Conservation (phyloP, 2,113 vertebrate genomes). For the Spilogale gracilis region DNA sequence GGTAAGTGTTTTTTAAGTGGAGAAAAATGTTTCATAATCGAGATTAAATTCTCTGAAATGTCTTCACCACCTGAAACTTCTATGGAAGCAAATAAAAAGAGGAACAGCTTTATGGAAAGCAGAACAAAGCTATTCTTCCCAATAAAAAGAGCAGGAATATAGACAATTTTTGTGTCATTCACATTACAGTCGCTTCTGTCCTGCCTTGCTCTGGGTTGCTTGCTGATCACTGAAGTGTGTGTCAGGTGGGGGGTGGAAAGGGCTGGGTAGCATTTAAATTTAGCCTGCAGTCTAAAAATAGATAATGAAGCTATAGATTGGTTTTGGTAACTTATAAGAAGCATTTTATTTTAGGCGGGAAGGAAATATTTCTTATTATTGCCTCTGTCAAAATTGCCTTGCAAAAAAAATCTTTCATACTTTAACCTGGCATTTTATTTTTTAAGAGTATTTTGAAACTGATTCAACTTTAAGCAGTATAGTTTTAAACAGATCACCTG, state of each 20-base stretch:
- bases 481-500: not conserved
- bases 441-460: not conserved
- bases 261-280: not conserved
- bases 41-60: not conserved
- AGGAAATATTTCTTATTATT: not conserved
- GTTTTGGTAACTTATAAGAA: not conserved
- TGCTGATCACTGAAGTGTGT: accelerated
- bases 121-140: not conserved
- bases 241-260: too few species aligned
- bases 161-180: not conserved
- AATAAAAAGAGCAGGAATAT: not conserved
- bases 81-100: not conserved
- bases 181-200: not conserved
- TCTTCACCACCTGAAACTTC: not conserved
- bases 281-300: not conserved
- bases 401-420: not conserved
- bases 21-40: not conserved
- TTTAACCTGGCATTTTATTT: slow-evolving; percentile 20
- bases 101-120: not conserved
- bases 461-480: not conserved
- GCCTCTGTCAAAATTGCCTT: not conserved
- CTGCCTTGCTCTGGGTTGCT: not conserved
- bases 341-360: not conserved
- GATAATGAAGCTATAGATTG: not conserved
- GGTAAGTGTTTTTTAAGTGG: not conserved